Percentiles rank a stretch among this genome's conserved stretches.
Conservation (phyloP, 2,888 invertebrate species). For the Stegophylla sp. region DNA sequence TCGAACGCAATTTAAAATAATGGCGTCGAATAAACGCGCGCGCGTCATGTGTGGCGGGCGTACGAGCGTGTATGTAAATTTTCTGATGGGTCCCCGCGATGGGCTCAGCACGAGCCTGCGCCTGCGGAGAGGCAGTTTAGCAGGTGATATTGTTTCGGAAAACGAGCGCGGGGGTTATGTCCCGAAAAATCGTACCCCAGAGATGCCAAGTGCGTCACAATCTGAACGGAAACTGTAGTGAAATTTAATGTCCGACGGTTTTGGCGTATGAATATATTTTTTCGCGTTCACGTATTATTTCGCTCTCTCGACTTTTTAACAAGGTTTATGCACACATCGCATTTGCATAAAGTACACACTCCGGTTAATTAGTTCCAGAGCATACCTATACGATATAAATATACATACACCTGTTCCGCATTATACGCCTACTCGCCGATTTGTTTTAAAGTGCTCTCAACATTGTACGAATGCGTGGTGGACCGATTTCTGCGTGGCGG, state of each 20-base stretch:
- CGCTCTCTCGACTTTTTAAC: slow-evolving; percentile 36
- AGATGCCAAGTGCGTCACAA: slow-evolving; percentile 47
- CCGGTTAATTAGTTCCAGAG: slow-evolving; percentile 38
- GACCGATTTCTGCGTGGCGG: neutral
- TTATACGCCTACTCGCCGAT: neutral
- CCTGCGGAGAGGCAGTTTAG: slow-evolving; percentile 57
- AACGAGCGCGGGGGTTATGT: neutral
- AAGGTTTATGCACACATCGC: neutral
- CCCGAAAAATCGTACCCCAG: slow-evolving; percentile 59
- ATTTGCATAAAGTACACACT: slow-evolving; percentile 13
- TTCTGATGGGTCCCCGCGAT: slow-evolving; percentile 50
- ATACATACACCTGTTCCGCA: neutral
- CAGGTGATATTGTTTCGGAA: slow-evolving; percentile 57
- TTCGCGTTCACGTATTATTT: neutral
- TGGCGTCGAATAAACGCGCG: slow-evolving; percentile 46
- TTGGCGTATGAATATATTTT: neutral
- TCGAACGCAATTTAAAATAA: slow-evolving; percentile 59
- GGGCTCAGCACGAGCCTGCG: too few relatives aligned
- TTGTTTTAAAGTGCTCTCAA: slow-evolving; percentile 9
- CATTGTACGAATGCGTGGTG: neutral
- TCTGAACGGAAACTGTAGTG: slow-evolving; percentile 57
- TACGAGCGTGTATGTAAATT: slow-evolving; percentile 36
- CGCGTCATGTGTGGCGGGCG: neutral
- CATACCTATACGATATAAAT: neutral
- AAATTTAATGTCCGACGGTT: slow-evolving; percentile 50